Conservation (phyloP, 2,113 vertebrate species). For the Litocranius walleri region DNA sequence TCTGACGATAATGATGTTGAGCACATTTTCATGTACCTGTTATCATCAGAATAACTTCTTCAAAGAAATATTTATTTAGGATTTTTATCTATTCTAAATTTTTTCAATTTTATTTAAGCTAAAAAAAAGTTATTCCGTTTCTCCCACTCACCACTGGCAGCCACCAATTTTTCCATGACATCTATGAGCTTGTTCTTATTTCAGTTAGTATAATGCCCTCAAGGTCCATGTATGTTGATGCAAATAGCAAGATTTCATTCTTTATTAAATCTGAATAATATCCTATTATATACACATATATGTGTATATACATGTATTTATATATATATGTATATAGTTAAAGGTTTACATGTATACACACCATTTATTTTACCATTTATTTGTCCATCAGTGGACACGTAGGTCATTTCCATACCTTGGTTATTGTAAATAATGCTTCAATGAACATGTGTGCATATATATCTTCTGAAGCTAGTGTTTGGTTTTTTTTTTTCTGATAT, state of each 20-base stretch:
- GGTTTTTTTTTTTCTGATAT: neutral
- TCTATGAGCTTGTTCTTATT: neutral
- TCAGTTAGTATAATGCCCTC: neutral
- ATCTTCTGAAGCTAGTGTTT: neutral
- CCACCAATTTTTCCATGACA: neutral
- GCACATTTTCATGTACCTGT: neutral
- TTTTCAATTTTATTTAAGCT: neutral
- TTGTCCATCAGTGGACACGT: neutral
- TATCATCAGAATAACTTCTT: neutral
- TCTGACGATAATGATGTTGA: neutral
- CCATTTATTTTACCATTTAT: neutral
- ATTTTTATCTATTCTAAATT: neutral
- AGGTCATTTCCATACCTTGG: neutral
- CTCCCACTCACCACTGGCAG: neutral
- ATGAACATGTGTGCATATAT: neutral
- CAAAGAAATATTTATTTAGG: neutral
- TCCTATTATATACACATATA: neutral
- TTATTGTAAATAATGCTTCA: neutral
- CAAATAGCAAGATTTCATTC: neutral
- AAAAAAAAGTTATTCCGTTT: neutral
- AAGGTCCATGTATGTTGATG: neutral
- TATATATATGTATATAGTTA: neutral
- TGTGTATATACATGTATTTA: accelerated
- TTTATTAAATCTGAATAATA: neutral
- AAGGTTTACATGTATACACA: neutral